Base-by-base conservation (phyloP, 2,797 vertebrate species). In the Poecilia velifera region DNA sequence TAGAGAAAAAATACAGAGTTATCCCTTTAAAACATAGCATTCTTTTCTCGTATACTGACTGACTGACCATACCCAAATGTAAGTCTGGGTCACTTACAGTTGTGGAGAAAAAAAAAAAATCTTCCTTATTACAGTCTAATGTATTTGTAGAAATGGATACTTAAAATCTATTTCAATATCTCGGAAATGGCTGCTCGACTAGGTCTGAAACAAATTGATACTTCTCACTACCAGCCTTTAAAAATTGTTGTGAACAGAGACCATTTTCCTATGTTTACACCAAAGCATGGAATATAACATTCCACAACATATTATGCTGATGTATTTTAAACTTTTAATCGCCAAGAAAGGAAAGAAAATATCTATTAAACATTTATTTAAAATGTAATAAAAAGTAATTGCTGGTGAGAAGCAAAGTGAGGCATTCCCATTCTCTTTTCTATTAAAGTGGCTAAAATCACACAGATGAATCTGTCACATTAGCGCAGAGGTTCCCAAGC, bases 21-120 rank as follows among this genome's bases (percentile, higher is more conserved):
- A 41, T 68, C 9, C 74, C 74, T 81, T 77, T 82, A 74, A 78
- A 78, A 74, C 76, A 36, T 75, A 77, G 59, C 71, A 16, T 68
- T 53, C 80, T 51, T 46, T 34, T 76, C 49, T 25, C 43, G 82
- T 86, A 59, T 72, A 84, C 74, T 76, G 57, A 2, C 72, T 31
- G 57, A 68, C 72, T 31, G 57, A 68, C 43, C 51, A 14, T 76
- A 59, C 87, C 62, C 39, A 45, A 71, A 0, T 20, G 31, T 8
- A 77, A 36, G 70, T 4, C 28, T 57, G 41, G 39, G n/a, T 34
- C 25, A 72, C 70, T 22, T 39, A 68, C 7, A 41, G 7, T 39
- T 68, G 31, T 34, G 59, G 28, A 20, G 18, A 20, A 20, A 68
- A 39, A 20, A 20, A 68, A 39, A 20, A 1, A 39, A 41, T 36